phyloP scores from a whole-genome alignment of 2,797 vertebrate genomes.

The Dipus sagitta region DNA sequence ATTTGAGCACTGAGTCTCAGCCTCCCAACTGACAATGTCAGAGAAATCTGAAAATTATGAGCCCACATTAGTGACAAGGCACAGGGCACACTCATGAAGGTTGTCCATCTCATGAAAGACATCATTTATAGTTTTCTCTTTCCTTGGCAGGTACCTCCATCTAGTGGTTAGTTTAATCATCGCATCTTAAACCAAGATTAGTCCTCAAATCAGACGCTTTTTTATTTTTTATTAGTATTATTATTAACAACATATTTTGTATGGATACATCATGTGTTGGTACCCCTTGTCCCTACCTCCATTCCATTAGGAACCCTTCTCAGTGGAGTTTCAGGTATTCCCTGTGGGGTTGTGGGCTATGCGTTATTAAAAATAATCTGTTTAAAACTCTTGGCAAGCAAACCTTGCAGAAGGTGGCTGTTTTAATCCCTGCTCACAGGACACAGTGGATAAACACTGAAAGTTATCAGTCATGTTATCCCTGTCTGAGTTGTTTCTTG shows the following conservation, averaged over 20 bases:
- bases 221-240: background rate
- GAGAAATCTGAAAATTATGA: conserved; percentile 37
- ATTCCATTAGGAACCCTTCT: too few relatives aligned
- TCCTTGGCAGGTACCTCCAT: conserved; percentile 85
- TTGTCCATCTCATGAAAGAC: background rate
- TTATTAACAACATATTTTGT: too few relatives aligned
- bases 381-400: conserved; percentile 74
- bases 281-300: too few relatives aligned
- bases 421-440: conserved; percentile 62
- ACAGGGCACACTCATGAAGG: background rate
- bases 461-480: conserved; percentile 56
- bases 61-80: background rate
- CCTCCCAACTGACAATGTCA: background rate
- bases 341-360: too few relatives aligned
- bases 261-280: too few relatives aligned
- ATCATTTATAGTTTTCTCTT: conserved; percentile 33
- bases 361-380: conserved; percentile 44
- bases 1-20: background rate
- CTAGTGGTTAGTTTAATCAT: conserved; percentile 86
- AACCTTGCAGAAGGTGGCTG: conserved; percentile 48
- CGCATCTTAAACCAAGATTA: conserved; percentile 74
- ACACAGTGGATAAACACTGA: conserved; percentile 56
- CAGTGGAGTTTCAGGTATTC: too few relatives aligned
- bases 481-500: conserved; percentile 48
- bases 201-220: conserved; percentile 64